Conservation (phyloP, 2,888 invertebrate species). For the Pasiphila rectangulata region DNA sequence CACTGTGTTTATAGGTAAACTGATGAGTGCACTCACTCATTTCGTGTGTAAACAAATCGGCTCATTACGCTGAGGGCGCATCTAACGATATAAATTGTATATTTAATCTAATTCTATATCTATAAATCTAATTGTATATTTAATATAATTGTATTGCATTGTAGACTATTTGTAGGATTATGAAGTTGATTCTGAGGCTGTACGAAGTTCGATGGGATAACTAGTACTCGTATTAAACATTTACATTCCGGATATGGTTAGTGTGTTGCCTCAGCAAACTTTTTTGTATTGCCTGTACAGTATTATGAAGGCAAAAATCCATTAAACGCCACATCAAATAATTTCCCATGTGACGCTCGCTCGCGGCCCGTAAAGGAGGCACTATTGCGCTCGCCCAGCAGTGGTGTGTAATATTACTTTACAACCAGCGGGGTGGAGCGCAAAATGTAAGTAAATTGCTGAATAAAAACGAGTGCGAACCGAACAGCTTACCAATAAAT, state of each 20-base stretch:
- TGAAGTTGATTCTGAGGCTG: no score
- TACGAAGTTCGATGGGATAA: no score
- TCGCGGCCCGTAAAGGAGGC: constrained; percentile 80
- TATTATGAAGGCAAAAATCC: constrained; percentile 81
- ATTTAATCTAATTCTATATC: no score
- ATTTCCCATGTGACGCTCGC: constrained; percentile 80
- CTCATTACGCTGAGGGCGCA: no score
- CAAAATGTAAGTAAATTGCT: constrained; percentile 77
- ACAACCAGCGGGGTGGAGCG: constrained; percentile 71
- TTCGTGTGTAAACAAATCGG: no score
- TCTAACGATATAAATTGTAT: no score
- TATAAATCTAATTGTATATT: no score
- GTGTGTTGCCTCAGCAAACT: not conserved
- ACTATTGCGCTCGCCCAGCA: constrained; percentile 77
- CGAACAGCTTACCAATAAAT: not conserved
- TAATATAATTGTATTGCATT: no score
- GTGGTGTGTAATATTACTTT: constrained; percentile 79
- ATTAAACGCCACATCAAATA: constrained; percentile 81
- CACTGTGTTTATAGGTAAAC: no score
- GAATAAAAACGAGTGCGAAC: constrained; percentile 66
- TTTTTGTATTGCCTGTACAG: constrained; percentile 47
- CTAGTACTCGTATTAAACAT: no score
- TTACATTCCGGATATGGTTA: not conserved
- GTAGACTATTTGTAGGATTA: no score
- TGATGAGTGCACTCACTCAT: no score